Evolutionary conservation across 2,888 invertebrate genomes (phyloP), one percentile per base, ranked within the genome.

Genomic region (Fabriciana adippe): DNA sequence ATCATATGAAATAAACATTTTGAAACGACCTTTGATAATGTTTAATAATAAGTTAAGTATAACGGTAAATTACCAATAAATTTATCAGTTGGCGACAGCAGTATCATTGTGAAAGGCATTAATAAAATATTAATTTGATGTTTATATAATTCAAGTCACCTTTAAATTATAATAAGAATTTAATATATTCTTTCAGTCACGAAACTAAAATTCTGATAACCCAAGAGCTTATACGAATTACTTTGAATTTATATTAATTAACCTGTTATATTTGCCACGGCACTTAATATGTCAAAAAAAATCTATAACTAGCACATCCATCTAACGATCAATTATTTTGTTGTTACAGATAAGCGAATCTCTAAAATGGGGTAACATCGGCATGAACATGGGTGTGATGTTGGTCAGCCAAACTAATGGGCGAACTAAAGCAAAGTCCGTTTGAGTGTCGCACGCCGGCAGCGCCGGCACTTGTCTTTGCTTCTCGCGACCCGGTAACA

Each of bases 321-420:
- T 14, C 18, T 61, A 66, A 66, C 48, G 16, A 14, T 21, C 11
- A 50, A 41, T 66, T 15, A 79, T 76, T 76, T 78, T 76, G 67
- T 92, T 89, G 92, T 94, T 94, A 56, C 93, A 95, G 95, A 94
- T 95, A 88, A 95, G 94, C 85, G 95, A 95, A 89, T 94, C 94
- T 82, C 93, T 95, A 74, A 95, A 94, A 88, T 95, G 95, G 95
- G 95, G 95, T 80, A 95, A 93, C 86, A 93, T 95, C 79, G 95
- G 95, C 81, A 94, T 95, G 93, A 95, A 94, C 81, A 94, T 95
- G 86, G 95, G 95, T 76, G 94, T 95, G 75, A 89, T 95, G 87
- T 91, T 95, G 73, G 92, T 95, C 76, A 94, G 92, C 85, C 94
- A 94, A 84, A 87, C 77, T 78, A 77, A 79, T 82, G 88, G 75